These are phyloP conservation scores for Smithornis capensis DNA, from an alignment of 2,113 vertebrate species.

Conservation along the genomic window DNA sequence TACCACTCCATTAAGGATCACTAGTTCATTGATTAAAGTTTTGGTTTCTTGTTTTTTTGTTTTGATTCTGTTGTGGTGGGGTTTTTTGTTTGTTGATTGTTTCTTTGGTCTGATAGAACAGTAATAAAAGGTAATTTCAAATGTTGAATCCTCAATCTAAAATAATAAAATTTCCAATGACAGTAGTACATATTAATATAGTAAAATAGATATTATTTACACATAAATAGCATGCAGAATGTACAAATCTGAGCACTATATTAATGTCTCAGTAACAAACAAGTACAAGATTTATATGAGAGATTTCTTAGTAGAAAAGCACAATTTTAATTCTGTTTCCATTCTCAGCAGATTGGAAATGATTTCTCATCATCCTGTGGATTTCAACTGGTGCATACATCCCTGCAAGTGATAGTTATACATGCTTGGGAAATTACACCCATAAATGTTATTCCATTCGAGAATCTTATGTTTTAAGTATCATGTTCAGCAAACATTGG, in stretches of 20 bases:
- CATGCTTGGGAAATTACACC: conserved; percentile 20
- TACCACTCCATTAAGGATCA: not conserved
- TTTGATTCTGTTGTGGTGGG: not conserved
- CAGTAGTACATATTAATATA: not conserved
- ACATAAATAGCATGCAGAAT: not conserved
- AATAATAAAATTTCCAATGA: not conserved
- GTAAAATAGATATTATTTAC: not conserved
- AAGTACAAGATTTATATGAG: not conserved
- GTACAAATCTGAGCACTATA: not conserved
- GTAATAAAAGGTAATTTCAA: not conserved
- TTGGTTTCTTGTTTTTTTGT: not conserved
- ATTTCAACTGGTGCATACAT: not conserved
- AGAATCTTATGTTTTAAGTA: conserved; percentile 35
- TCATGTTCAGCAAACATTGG: conserved; percentile 6
- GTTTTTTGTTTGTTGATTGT: not conserved
- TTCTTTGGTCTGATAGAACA: not conserved
- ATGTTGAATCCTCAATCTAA: not conserved
- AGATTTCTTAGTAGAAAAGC: not conserved
- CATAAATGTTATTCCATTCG: conserved; percentile 24
- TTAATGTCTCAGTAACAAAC: not conserved
- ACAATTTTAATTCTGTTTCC: not conserved
- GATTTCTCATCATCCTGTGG: not conserved
- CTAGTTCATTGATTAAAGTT: not conserved
- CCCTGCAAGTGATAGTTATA: not conserved
- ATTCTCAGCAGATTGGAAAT: conserved; percentile 4